Base-by-base conservation (phyloP, 2,797 vertebrate species). In the Lophotriccus pileatus region DNA sequence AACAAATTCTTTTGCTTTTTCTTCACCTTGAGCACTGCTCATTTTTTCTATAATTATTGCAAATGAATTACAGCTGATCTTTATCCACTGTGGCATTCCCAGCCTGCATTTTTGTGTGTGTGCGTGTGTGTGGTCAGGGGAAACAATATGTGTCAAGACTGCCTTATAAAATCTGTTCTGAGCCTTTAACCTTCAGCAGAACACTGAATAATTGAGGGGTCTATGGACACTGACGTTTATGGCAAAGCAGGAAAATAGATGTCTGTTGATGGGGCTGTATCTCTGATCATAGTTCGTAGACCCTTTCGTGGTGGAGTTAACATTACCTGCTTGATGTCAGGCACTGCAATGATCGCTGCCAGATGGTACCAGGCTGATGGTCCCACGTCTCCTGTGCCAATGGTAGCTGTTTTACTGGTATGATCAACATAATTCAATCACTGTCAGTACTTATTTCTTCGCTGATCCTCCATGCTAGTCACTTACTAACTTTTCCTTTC, bases 171-270 rank as follows among this genome's bases (percentile, higher is more conserved):
- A 97, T 97, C 94, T 88, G 96, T 97, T 97, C 97, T 98, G 97
- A 98, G 97, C 97, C 97, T 98, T 97, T 98, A 98, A 98, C 98
- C 98, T 98, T 98, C 98, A 97, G 97, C 97, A 97, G 97, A 98
- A 97, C 95, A 97, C 97, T 97, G 98, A 96, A 97, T 92, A 92
- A 98, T 97, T 96, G 97, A 98, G 97, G 96, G 97, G 95, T 96
- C 97, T 96, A 92, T 96, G 98, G 98, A 96, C 97, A 94, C 96
- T 97, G 97, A 98, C 97, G 96, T 98, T 97, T 93, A 96, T 90
- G 92, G 97, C 87, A 90, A 94, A 97, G 97, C 97, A 98, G 95
- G 95, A 98, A 98, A 98, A 98, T 98, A 97, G 98, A 98, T 98
- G 98, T 98, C 98, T 98, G 97, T 98, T 98, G 98, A 97, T 98